These are phyloP conservation scores for Lathronympha strigana DNA, from an alignment of 2,888 invertebrate species.

Conservation along the genomic window DNA sequence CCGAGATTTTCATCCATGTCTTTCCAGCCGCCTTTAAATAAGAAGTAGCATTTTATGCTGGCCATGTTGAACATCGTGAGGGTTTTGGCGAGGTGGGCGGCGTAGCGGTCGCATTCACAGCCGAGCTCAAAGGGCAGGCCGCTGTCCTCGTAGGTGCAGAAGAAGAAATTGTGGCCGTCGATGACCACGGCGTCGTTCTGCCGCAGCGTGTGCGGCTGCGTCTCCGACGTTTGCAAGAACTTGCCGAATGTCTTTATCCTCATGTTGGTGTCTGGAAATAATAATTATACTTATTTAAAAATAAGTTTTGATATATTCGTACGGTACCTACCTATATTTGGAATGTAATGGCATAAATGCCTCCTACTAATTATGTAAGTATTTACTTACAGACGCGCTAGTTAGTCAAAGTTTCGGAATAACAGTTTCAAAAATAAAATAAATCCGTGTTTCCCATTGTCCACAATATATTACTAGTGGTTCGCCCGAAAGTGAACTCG, in stretches of 20 bases:
- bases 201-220: neutral
- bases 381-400: no score
- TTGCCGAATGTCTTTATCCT: constrained; percentile 7
- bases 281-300: neutral
- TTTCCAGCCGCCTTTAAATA: constrained; percentile 31
- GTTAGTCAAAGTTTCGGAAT: no score
- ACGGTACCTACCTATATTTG: no score
- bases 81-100: constrained; percentile 9
- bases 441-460: no score
- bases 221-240: neutral
- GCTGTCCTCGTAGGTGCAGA: constrained; percentile 14
- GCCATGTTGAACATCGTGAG: constrained; percentile 33
- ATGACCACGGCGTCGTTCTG: constrained; percentile 25
- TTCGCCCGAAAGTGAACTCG: no score
- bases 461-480: no score
- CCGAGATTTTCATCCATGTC: constrained; percentile 11
- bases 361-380: no score
- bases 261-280: constrained; percentile 9
- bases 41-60: constrained; percentile 32
- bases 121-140: constrained; percentile 18
- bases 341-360: no score
- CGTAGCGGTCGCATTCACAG: constrained; percentile 34
- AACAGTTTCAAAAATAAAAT: no score
- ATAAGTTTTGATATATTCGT: neutral
- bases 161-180: constrained; percentile 33